Base-by-base conservation (phyloP, 1,140 invertebrate species). In the Coelopa frigida region DNA sequence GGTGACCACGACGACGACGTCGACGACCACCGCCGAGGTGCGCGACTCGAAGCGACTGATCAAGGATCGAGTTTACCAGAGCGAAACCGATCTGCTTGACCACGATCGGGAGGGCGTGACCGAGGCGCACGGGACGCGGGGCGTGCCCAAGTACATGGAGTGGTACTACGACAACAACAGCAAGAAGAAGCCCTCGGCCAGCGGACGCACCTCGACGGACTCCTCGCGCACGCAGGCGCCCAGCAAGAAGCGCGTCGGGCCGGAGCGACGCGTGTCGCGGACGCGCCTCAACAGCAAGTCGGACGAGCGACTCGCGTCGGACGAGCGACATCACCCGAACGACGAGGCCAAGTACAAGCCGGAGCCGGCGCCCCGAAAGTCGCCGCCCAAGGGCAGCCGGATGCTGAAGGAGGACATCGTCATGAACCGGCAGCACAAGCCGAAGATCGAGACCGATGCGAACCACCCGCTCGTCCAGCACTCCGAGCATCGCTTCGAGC, bases 401-500 rank as follows among this genome's bases (percentile, higher is more conserved):
- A 17, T 69, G 39, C 53, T 70, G 3, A 66, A 64, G 46, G 69
- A 70, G 47, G 59, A 61, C 14, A 50, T 61, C 20, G 57, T 53
- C n/a, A 53, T 59, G n/a, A 59, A 60, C 36, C 65, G 54, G 46
- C 58, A 66, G 21, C 49, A 56, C 26, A 58, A 56, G 51, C 57
- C 55, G 24, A 58, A 58, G 52, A 50, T 55, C 31, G 54, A 61
- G 50, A 58, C 57, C 48, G 57, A 67, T 58, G 50, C 64, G 54
- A 75, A 75, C 54, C 82, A 85, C 71, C 81, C 82, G 11, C 66
- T 84, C 17, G 57, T 83, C 4, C 84, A 86, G 60, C 83, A 87
- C 68, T 86, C 83, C 0, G 81, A 84, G 55, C 81, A 85, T 55
- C 77, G 83, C 51, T 86, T 80, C 56, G 83, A 87, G 54, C 76